These are phyloP conservation scores for Sarcophaga peregrina DNA, from an alignment of 1,140 invertebrate genomes.

Conservation along the genomic window DNA sequence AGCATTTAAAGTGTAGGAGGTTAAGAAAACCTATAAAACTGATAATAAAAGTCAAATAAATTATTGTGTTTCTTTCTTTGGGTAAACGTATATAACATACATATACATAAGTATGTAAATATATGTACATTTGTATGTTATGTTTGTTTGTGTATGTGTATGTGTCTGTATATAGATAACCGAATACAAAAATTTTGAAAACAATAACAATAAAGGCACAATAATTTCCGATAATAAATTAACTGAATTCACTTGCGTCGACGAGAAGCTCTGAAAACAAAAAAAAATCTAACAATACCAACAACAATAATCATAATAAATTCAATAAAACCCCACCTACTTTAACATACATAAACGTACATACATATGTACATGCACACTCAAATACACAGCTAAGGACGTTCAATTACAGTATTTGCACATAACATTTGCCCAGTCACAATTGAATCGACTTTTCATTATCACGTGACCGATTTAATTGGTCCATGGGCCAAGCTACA, in stretches of 20 bases:
- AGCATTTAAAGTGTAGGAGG: conserved; percentile 5
- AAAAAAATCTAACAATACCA: not conserved
- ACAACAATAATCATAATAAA: not conserved
- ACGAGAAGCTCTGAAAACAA: conserved; percentile 43
- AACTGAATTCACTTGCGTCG: conserved; percentile 64
- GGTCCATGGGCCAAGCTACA: too few relatives aligned
- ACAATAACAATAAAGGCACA: conserved; percentile 56
- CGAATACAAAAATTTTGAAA: conserved; percentile 10
- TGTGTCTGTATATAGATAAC: not conserved
- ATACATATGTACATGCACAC: not conserved
- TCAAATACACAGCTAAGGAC: not conserved
- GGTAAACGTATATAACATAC: too few relatives aligned
- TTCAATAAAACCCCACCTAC: conserved; percentile 27
- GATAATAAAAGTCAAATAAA: conserved; percentile 41
- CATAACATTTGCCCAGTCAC: too few relatives aligned
- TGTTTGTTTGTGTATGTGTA: not conserved
- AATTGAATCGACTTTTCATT: too few relatives aligned
- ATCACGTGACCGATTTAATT: too few relatives aligned
- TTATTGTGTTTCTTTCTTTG: not conserved
- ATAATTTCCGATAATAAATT: conserved; percentile 65
- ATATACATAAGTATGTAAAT: too few relatives aligned
- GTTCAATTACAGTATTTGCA: not conserved
- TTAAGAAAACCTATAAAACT: conserved; percentile 17
- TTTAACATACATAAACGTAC: not conserved
- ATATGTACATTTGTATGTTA: too few relatives aligned